phyloP scores from a whole-genome alignment of 2,113 vertebrate genomes.

The Parus major region DNA sequence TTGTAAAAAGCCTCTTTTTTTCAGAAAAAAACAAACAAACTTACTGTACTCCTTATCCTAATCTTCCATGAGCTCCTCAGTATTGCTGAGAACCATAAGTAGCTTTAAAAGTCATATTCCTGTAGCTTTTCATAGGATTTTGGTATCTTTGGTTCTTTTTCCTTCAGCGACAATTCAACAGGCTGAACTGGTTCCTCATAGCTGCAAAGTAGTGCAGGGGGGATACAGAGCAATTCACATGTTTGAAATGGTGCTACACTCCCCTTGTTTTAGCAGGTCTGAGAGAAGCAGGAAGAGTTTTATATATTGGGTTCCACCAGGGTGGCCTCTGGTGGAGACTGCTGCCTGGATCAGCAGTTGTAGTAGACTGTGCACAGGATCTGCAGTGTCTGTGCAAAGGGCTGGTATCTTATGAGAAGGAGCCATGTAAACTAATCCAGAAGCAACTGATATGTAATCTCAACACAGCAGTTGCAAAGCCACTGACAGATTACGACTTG shows the following conservation, averaged over 20 bases:
- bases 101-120: neutral
- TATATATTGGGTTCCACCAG: neutral
- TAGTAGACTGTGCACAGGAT: neutral
- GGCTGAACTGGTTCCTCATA: neutral
- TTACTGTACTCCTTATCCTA: neutral
- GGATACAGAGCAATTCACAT: neutral
- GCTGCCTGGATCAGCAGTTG: neutral
- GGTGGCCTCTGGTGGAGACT: neutral
- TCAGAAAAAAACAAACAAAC: neutral
- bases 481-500: neutral
- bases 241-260: neutral
- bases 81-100: neutral
- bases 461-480: neutral
- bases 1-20: neutral
- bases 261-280: neutral
- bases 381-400: neutral
- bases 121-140: neutral
- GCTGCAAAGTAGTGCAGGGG: neutral
- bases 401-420: neutral
- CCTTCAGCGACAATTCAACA: neutral
- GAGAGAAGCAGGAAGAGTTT: neutral
- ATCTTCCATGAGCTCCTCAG: neutral
- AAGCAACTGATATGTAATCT: neutral
- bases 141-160: neutral
- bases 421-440: neutral